A percentile compares a stretch with the other conserved stretches of the same genome.
Evolutionary conservation across 2,888 invertebrate species (phyloP).

Genomic region (Hesperia comma): DNA sequence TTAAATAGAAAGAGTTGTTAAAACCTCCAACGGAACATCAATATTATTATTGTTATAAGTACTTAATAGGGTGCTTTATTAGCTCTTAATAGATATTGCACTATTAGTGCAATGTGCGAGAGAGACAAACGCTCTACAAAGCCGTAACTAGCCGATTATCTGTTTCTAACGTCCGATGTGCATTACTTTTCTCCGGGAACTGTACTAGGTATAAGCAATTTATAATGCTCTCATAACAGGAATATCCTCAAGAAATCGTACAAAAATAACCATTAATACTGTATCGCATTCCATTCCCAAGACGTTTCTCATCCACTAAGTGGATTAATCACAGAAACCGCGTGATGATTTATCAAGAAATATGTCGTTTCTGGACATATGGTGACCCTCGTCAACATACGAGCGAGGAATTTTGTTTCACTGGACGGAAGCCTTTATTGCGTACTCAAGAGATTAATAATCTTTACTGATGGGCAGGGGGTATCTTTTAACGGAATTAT

Average conservation of each 20-base stretch:
- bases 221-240: not conserved
- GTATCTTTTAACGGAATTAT: not conserved
- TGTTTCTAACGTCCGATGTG: too few relatives aligned
- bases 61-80: too few relatives aligned
- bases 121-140: too few relatives aligned
- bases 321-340: constrained; percentile 4
- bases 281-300: not conserved
- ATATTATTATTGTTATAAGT: too few relatives aligned
- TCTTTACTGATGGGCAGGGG: not conserved
- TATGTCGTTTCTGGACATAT: constrained; percentile 15
- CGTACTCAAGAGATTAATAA: not conserved
- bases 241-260: not conserved
- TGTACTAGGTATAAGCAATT: not conserved
- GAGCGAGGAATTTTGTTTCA: constrained; percentile 5
- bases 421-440: not conserved
- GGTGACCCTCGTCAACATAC: constrained; percentile 23
- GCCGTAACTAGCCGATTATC: too few relatives aligned
- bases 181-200: too few relatives aligned
- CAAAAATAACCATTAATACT: not conserved
- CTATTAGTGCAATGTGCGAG: too few relatives aligned
- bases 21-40: too few relatives aligned
- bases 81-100: too few relatives aligned
- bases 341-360: constrained; percentile 15
- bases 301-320: not conserved
- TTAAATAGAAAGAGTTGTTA: too few relatives aligned